phyloP scores from a whole-genome alignment of 2,113 vertebrate species.

The Nannobrachium achirus region DNA sequence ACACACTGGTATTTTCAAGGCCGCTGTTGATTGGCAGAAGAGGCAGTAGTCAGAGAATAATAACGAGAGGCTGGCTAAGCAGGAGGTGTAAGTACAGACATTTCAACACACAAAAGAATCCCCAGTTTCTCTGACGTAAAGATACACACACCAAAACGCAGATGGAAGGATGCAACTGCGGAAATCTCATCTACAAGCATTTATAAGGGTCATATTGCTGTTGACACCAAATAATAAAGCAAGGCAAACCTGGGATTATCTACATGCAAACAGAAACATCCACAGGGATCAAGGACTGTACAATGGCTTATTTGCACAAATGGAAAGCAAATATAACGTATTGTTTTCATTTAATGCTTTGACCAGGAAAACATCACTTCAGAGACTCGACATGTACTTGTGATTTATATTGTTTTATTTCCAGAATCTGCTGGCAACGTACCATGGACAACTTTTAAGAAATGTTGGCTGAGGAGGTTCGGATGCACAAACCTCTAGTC shows the following conservation, averaged over 20 bases:
- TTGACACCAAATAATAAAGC: background rate
- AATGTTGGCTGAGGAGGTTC: too few species aligned
- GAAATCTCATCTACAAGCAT: too few species aligned
- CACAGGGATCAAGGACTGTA: background rate
- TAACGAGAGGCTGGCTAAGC: conserved; percentile 17
- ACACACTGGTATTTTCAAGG: conserved; percentile 35
- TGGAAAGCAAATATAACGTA: too few species aligned
- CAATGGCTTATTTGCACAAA: too few species aligned
- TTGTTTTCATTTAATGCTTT: too few species aligned
- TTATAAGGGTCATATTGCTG: background rate
- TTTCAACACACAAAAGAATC: conserved; percentile 50
- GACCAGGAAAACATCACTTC: too few species aligned
- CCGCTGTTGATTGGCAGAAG: conserved; percentile 49
- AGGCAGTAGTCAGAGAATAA: conserved; percentile 26
- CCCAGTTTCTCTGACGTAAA: conserved; percentile 14
- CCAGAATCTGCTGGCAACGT: too few species aligned
- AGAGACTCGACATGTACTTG: too few species aligned
- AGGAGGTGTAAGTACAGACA: conserved; percentile 51
- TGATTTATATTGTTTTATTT: too few species aligned
- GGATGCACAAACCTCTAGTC: too few species aligned
- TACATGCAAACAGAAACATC: background rate
- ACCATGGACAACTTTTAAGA: too few species aligned
- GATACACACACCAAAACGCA: conserved; percentile 13
- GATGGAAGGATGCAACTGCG: background rate
- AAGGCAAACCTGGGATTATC: background rate